Base-by-base conservation (phyloP, 2,797 vertebrate genomes). In the Lepilemur ruficaudatus region DNA sequence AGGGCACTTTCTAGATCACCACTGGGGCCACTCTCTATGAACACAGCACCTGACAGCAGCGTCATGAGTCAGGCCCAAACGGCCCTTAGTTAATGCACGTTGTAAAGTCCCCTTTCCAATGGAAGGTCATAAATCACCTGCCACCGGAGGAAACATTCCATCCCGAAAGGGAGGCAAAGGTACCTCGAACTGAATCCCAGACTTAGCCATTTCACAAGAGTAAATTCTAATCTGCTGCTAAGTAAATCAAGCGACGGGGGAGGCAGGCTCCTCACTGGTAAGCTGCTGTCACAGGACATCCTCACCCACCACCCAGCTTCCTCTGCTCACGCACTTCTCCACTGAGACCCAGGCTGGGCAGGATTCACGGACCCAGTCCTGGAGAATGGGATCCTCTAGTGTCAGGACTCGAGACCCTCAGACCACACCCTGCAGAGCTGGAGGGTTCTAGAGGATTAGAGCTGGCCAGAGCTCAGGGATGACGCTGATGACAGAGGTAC, bases 81-180 rank as follows among this genome's bases (percentile, higher is more conserved):
- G 50, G 95, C 78, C 79, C 79, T 65, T 73, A 63, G 41, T 95
- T 73, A 72, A 93, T n/a, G 30, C 35, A 76, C 38, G 48, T 11
- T 14, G 25, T 96, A 92, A 96, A 95, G 90, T 91, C 59, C 20
- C 88, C 72, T 89, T 95, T 86, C 48, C 69, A 95, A 94, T 0
- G 41, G 43, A 78, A 83, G 86, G 83, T 32, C 89, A 69, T 93
- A 97, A 91, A 91, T 95, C 89, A 94, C 55, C 43, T 4, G 17
- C 50, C 46, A 85, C 86, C 32, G 22, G 83, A 95, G 25, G 83
- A 95, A 95, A 86, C 7, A 15, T 61, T 52, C 65, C 43, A 13
- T 80, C 90, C 76, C 92, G 61, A 94, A 94, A 96, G 75, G 59
- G 61, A 88, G 65, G 80, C 82, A 87, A 92, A 93, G 87, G 67